Evolutionary conservation across 2,888 invertebrate genomes (phyloP).

Genomic region (Itoplectis maculator): DNA sequence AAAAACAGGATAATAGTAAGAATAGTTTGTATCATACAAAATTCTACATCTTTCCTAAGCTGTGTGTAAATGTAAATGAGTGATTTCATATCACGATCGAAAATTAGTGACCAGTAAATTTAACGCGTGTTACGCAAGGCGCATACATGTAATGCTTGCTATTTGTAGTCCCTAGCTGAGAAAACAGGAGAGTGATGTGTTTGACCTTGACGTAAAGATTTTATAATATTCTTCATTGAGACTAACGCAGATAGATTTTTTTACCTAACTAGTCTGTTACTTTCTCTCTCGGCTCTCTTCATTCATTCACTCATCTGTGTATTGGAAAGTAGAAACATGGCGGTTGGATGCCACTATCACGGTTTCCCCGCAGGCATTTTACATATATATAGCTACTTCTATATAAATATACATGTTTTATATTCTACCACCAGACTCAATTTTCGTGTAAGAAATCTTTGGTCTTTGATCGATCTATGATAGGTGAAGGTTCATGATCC

Average conservation of each 20-base stretch:
- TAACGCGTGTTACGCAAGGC: conserved; percentile 4
- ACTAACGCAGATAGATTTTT: conserved; percentile 16
- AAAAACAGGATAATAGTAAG: conserved; percentile 20
- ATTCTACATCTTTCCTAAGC: conserved; percentile 20
- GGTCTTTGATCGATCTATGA: no score
- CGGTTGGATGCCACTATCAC: background rate
- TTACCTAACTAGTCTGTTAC: conserved; percentile 40
- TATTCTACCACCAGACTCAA: background rate
- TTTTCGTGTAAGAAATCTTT: background rate
- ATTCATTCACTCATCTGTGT: conserved; percentile 21
- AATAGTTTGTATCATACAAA: conserved; percentile 36
- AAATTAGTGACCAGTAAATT: conserved; percentile 33
- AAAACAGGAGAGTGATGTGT: background rate
- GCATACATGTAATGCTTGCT: conserved; percentile 6
- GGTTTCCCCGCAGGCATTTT: conserved; percentile 4
- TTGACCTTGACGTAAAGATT: background rate
- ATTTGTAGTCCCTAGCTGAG: background rate
- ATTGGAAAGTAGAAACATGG: conserved; percentile 8
- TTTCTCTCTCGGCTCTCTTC: conserved; percentile 40
- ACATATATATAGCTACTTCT: background rate
- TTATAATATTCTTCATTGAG: conserved; percentile 1
- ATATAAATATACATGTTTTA: background rate
- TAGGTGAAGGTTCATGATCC: no score
- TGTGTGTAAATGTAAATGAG: background rate
- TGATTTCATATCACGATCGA: conserved; percentile 42